Evolutionary conservation across 2,888 invertebrate species (phyloP), one percentile per base, ranked within the genome.

Genomic region (Neria commutata): DNA sequence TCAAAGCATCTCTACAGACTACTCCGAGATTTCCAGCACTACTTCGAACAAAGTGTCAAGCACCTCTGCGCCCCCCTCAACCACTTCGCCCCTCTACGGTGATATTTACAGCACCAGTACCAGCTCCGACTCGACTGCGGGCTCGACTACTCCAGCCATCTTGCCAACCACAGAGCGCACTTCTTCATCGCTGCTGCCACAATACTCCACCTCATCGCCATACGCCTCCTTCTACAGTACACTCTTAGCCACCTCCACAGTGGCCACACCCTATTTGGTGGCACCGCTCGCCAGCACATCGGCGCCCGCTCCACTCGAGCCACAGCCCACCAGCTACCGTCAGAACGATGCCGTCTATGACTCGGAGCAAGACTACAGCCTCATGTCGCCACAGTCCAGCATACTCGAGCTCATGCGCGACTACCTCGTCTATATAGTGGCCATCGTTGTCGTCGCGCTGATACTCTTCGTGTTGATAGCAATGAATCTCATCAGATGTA

Each of bases 281-380:
- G 33, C 33, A 33, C 33, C 51, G 5, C 8, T 25, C 61, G n/a
- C n/a, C n/a, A n/a, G n/a, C 17, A 63, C 67, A n/a, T 63, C 70
- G 4, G 63, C 67, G 0, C 70, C 71, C 0, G 64, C 58, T 11
- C 62, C 65, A 2, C 25, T 56, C 14, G 56, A 42, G 11, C 70
- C 77, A 0, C 65, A 72, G 14, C 70, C 70, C 3, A 74, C 69
- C 48, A 65, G 67, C 21, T 69, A 63, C 48, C 61, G 65, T 25
- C 63, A 50, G 11, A 65, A 61, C 40, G 23, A 50, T 1, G 21
- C 37, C 8, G 42, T 21, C 5, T 21, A 19, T 21, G 21, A 19
- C 14, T 42, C 21, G 3, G 4, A 17, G 21, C 2, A 33, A 42
- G 11, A 23, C n/a, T 40, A 33, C 10, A 21, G 17, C 24, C 24